These are phyloP conservation scores for Tridacna gigas DNA, from an alignment of 2,888 invertebrate species.

Conservation along the genomic window DNA sequence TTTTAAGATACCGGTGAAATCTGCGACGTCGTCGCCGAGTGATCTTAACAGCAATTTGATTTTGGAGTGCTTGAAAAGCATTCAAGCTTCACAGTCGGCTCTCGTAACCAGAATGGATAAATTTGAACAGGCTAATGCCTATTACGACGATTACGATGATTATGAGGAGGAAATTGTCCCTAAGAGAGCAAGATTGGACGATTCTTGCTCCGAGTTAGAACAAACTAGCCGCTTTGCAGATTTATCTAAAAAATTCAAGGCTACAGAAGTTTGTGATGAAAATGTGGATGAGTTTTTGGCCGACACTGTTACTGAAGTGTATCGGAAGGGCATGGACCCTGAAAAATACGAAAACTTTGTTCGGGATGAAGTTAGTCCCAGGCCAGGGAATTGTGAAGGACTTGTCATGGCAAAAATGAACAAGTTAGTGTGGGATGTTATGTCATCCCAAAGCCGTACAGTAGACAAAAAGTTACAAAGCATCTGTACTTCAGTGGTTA, in stretches of 20 bases:
- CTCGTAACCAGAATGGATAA: no score
- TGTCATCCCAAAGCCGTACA: background rate
- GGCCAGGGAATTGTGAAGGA: background rate
- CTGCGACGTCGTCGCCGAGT: no score
- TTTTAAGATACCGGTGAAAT: no score
- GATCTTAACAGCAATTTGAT: no score
- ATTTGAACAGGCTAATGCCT: no score
- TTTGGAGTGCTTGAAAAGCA: no score
- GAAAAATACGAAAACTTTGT: background rate
- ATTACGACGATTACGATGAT: no score
- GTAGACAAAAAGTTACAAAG: background rate
- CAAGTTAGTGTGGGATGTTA: background rate
- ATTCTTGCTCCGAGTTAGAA: no score
- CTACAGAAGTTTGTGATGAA: background rate
- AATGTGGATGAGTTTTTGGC: background rate
- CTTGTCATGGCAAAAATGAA: background rate
- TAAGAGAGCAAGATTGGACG: no score
- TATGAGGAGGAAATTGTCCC: no score
- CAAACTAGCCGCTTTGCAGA: background rate
- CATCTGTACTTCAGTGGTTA: background rate
- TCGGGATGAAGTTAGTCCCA: background rate
- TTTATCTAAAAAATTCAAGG: background rate
- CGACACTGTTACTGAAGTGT: background rate
- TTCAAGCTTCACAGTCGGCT: no score
- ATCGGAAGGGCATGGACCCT: background rate